Evolutionary conservation across 2,888 invertebrate genomes (phyloP).

Genomic region (Cetonia aurata): DNA sequence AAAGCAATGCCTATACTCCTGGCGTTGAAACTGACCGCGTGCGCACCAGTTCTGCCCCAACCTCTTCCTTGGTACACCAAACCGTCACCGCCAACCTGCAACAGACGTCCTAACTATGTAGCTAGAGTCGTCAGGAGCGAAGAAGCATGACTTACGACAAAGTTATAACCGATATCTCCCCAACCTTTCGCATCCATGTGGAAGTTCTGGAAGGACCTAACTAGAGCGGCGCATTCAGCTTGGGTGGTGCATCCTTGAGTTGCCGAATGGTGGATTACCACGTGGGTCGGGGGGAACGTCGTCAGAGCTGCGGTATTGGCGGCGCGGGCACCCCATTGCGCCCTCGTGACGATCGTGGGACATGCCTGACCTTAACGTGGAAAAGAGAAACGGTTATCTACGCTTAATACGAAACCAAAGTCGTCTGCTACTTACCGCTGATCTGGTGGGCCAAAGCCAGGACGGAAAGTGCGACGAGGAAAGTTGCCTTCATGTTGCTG

Average conservation of each 20-base stretch:
- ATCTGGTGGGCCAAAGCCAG: not conserved
- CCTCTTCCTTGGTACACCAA: slow-evolving; percentile 74
- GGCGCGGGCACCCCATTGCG: slow-evolving; percentile 49
- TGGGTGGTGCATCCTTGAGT: slow-evolving; percentile 60
- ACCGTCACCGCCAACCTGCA: slow-evolving; percentile 73
- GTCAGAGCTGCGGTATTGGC: slow-evolving; percentile 36
- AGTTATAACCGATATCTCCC: slow-evolving; percentile 64
- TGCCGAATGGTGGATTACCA: slow-evolving; percentile 67
- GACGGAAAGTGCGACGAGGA: not conserved
- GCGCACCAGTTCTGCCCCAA: slow-evolving; percentile 72
- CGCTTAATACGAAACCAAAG: too few relatives aligned
- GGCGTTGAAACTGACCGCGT: slow-evolving; percentile 71
- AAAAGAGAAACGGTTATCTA: not conserved
- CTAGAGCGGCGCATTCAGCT: slow-evolving; percentile 61
- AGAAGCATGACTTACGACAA: slow-evolving; percentile 57
- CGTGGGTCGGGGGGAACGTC: slow-evolving; percentile 60
- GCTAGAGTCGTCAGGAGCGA: too few relatives aligned
- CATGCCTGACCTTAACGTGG: slow-evolving; percentile 14
- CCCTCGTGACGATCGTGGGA: slow-evolving; percentile 58
- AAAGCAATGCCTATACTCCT: slow-evolving; percentile 73
- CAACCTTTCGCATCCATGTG: slow-evolving; percentile 59
- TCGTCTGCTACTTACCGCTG: not conserved
- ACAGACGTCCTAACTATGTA: too few relatives aligned
- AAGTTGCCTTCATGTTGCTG: not conserved
- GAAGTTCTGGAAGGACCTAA: slow-evolving; percentile 64